Evolutionary conservation across 2,888 invertebrate genomes (phyloP), one percentile per base, ranked within the genome.

Genomic region (Drosophila atroscutellata): DNA sequence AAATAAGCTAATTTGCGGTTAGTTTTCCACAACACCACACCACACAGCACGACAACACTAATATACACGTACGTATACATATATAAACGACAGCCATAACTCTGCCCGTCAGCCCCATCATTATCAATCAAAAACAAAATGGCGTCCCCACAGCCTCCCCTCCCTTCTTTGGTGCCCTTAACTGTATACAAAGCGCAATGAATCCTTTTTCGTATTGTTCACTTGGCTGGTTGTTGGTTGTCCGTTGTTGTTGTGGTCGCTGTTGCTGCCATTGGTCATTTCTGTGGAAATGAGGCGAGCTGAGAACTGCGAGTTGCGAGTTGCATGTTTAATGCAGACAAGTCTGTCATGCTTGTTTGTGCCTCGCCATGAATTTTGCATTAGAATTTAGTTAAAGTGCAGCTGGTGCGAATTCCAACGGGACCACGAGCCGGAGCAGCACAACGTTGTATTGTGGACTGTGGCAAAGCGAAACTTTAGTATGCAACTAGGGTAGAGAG

Each of bases 351-450:
- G 74, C 74, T 65, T 77, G 72, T 84, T 81, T 84, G 63, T 73
- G 73, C 68, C 66, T 72, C 79, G 64, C 75, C 86, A 90, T 86
- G 86, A 86, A 90, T 86, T 86, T 86, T 86, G 79, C 79, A 86
- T 89, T 81, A 89, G 89, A 90, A 80, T 89, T 86, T 86, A 83
- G 90, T 83, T 90, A 90, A 86, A 86, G 76, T 90, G 90, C 86
- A 86, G 86, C 90, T 90, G 86, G 79, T 83, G 86, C 89, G 63
- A 69, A 71, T 75, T 58, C 50, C 36, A 66, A 55, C 62, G 56
- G 39, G 36, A 11, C 30, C 3, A 50, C 34, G n/a, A 52, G 37
- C 18, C 45, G 52, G 8, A 30, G 50, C 52, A 70, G 50, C 52
- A 2, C 15, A 28, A 1, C 26, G n/a, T 45, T 8, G 42, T 39